Evolutionary conservation across 53 echinoderm and acorn worm species (phyloP).

Genomic region (Crossaster papposus): DNA sequence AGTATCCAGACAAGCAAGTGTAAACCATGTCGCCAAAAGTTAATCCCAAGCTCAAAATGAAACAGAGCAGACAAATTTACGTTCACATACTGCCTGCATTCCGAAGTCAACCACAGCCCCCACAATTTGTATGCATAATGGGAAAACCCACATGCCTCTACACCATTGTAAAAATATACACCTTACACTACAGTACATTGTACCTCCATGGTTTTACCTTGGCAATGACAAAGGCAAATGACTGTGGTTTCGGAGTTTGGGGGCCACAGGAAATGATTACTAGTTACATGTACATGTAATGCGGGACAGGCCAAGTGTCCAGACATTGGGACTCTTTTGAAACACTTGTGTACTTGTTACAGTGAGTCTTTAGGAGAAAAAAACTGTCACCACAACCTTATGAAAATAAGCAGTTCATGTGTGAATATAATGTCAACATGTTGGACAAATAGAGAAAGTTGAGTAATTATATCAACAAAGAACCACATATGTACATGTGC

Average conservation of each 20-base stretch:
- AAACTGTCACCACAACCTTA: not conserved
- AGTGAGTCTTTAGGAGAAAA: not conserved
- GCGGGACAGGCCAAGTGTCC: constrained; percentile 2
- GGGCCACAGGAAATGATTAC: constrained; percentile 48
- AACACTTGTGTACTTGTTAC: not conserved
- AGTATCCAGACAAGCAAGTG: constrained; percentile 7
- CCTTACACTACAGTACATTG: not conserved
- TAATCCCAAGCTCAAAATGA: not conserved
- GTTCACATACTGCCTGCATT: not conserved
- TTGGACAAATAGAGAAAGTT: not conserved
- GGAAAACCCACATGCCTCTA: constrained; percentile 36
- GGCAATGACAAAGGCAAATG: constrained; percentile 26
- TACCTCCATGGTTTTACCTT: too few relatives aligned
- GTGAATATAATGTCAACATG: constrained; percentile 13
- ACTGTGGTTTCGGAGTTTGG: constrained; percentile 18
- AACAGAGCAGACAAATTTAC: not conserved
- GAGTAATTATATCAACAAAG: not conserved
- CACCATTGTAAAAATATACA: not conserved
- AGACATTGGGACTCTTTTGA: not conserved
- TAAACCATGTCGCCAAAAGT: not conserved
- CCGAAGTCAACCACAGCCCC: constrained; percentile 31
- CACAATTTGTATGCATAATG: constrained; percentile 41
- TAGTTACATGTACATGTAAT: constrained; percentile 10
- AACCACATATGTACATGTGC: not conserved
- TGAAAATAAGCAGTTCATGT: not conserved